Evolutionary conservation across 2,113 vertebrate species (phyloP).

Genomic region (Bos indicus): DNA sequence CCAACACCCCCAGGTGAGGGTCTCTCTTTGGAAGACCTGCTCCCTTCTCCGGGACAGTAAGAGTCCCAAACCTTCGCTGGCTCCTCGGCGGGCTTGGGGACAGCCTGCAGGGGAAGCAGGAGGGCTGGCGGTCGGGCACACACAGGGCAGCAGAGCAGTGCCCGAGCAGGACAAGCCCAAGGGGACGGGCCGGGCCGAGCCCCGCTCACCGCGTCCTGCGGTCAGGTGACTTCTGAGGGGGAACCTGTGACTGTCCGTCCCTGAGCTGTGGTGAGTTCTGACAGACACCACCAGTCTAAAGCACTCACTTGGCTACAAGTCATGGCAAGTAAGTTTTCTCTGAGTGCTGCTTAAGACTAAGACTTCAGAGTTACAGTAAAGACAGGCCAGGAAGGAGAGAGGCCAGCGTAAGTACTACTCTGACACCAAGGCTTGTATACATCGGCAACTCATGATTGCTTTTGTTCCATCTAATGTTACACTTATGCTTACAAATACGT

Average conservation of each 20-base stretch:
- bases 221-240: neutral
- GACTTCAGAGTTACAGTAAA: neutral
- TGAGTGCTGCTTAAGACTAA: neutral
- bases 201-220: rapidly evolving
- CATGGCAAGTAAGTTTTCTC: too few species aligned
- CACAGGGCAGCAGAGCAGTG: neutral
- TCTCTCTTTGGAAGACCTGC: neutral
- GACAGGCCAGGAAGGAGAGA: neutral
- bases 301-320: neutral
- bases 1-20: too few species aligned
- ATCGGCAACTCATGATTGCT: rapidly evolving
- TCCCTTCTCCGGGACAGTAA: rapidly evolving
- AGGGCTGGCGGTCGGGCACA: neutral
- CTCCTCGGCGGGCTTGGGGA: too few species aligned
- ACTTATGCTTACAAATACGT: too few species aligned
- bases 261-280: rapidly evolving
- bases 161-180: rapidly evolving
- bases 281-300: neutral
- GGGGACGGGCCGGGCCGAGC: rapidly evolving
- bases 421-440: rapidly evolving
- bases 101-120: neutral
- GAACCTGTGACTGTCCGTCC: rapidly evolving
- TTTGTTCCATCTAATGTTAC: rapidly evolving
- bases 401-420: rapidly evolving
- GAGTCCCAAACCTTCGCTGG: neutral